These are phyloP conservation scores for Shargacucullia verbasci DNA, from an alignment of 2,888 invertebrate species.

Conservation along the genomic window DNA sequence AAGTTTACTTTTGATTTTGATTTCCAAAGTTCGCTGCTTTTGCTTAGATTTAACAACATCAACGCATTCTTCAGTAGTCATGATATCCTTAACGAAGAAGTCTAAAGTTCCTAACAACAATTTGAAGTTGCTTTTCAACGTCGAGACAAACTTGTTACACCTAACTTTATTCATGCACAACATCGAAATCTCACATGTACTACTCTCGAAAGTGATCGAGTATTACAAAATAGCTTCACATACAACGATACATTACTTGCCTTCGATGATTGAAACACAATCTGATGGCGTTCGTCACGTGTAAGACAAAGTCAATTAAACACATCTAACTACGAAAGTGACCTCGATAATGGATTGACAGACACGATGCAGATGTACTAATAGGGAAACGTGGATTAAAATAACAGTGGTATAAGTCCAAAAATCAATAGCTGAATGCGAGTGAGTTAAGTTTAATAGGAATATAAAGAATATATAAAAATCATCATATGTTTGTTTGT, in stretches of 20 bases:
- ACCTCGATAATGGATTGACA: slow-evolving; percentile 47
- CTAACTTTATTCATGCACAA: too few relatives aligned
- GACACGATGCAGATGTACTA: slow-evolving; percentile 56
- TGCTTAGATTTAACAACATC: too few relatives aligned
- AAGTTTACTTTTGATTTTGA: slow-evolving; percentile 36
- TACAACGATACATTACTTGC: background rate
- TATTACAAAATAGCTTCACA: background rate
- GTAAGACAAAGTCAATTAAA: slow-evolving; percentile 58
- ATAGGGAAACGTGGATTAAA: slow-evolving; percentile 43
- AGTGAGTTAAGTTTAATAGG: background rate
- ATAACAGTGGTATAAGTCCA: slow-evolving; percentile 1
- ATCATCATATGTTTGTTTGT: too few relatives aligned
- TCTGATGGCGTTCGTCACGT: slow-evolving; percentile 25
- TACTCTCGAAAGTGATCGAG: background rate
- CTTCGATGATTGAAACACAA: slow-evolving; percentile 4
- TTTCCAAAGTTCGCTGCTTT: slow-evolving; percentile 8
- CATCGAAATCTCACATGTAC: too few relatives aligned
- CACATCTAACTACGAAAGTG: slow-evolving; percentile 57
- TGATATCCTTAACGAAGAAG: too few relatives aligned
- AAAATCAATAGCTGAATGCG: background rate
- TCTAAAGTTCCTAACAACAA: too few relatives aligned
- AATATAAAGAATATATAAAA: too few relatives aligned
- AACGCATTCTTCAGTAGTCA: too few relatives aligned
- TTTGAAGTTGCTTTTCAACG: too few relatives aligned
- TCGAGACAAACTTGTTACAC: too few relatives aligned